phyloP scores from a whole-genome alignment of 1,140 invertebrate genomes.

The Drosophila equinoxialis region DNA sequence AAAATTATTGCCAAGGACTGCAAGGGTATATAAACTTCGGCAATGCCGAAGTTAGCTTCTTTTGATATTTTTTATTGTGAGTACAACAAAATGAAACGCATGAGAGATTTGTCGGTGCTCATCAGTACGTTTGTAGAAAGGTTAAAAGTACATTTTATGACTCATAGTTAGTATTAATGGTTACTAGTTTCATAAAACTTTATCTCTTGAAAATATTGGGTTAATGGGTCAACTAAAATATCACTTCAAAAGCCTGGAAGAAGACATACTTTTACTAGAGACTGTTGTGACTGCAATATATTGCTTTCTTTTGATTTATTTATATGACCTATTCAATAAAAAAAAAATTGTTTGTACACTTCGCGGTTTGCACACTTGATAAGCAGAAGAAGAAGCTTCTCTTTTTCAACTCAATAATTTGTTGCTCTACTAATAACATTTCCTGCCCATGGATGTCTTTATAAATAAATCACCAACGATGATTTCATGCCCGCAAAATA shows the following conservation, averaged over 20 bases:
- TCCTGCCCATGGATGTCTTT: background rate
- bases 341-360: background rate
- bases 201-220: too few relatives aligned
- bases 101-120: background rate
- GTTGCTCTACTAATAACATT: slow-evolving; percentile 9
- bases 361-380: background rate
- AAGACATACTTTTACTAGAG: background rate
- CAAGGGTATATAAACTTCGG: too few relatives aligned
- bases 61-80: background rate
- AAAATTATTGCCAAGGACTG: too few relatives aligned
- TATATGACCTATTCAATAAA: slow-evolving; percentile 11
- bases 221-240: too few relatives aligned
- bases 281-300: background rate
- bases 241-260: too few relatives aligned
- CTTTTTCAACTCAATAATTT: slow-evolving; percentile 1
- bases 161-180: background rate
- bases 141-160: background rate
- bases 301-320: slow-evolving; percentile 8
- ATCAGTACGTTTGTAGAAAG: background rate
- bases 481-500: slow-evolving; percentile 19
- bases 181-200: too few relatives aligned
- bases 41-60: too few relatives aligned
- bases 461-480: slow-evolving; percentile 15
- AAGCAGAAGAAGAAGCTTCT: slow-evolving; percentile 7
- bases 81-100: background rate